Percentiles rank a stretch among this genome's conserved stretches.
phyloP scores from a whole-genome alignment of 2,113 vertebrate species.

The Scopus umbretta region DNA sequence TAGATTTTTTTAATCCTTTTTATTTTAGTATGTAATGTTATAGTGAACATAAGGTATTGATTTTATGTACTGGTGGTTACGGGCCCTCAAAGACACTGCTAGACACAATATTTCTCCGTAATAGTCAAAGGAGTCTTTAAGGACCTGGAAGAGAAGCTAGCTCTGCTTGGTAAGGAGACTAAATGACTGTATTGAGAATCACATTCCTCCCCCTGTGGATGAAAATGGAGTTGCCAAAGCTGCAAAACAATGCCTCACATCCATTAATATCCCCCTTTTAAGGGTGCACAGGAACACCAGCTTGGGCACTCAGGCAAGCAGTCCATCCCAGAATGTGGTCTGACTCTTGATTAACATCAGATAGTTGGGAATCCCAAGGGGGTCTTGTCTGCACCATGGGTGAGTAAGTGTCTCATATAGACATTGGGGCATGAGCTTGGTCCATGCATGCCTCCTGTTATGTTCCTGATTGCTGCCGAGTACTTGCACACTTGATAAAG shows the following conservation, averaged over 20 bases:
- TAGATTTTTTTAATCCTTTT: neutral
- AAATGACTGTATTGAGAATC: neutral
- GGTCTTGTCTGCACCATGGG: neutral
- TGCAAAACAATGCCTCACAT: neutral
- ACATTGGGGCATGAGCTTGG: rapidly evolving
- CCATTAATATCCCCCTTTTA: neutral
- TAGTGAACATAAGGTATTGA: neutral
- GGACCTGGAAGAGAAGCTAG: neutral
- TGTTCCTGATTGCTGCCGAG: neutral
- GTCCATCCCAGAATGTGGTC: neutral
- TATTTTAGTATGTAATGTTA: neutral
- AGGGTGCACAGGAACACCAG: neutral
- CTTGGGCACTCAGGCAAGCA: neutral
- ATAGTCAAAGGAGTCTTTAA: neutral
- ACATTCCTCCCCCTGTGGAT: neutral
- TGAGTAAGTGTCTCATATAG: neutral
- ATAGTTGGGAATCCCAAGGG: neutral
- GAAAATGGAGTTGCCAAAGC: neutral
- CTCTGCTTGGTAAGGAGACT: neutral
- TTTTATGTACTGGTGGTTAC: neutral
- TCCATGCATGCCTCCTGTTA: rapidly evolving
- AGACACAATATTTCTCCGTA: neutral
- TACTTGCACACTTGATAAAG: neutral
- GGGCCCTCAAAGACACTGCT: neutral
- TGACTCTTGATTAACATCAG: neutral